Base-by-base conservation (phyloP, 2,888 invertebrate genomes). In the Nasonia oneida region DNA sequence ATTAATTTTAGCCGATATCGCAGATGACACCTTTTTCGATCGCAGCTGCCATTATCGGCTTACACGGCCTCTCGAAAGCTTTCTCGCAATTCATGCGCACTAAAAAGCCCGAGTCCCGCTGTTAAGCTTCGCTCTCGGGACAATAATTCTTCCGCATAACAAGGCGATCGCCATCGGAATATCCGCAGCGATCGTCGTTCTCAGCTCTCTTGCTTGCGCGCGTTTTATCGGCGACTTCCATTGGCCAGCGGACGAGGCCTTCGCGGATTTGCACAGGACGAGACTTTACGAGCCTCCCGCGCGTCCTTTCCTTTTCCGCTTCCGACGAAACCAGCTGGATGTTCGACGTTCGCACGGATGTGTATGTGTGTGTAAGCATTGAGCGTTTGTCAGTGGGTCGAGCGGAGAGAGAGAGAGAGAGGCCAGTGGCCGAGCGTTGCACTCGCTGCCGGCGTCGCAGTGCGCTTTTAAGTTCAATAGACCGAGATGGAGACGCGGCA, bases 351-450 rank as follows among this genome's bases (percentile, higher is more conserved):
- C 29, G 8, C 47, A 37, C 18, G 42, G n/a, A 10, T 53, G 12
- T 23, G 4, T 29, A 42, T 23, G 39, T 39, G 3, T 2, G 12
- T 10, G 23, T 23, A 12, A 5, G 64, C 88, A 88, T 37, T 87
- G 87, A 87, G 88, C 89, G 84, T 89, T 89, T 88, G 88, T 89
- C 89, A 88, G 86, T 88, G 85, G 88, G 86, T 86, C 88, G 88
- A 83, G 89, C 89, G 42, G 23, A 23, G 23, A 23, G 23, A 23
- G 50, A 50, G 37, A n/a, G n/a, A 23, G 39, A 37, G 37, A 37
- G 39, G 77, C 57, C 74, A 89, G 89, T 89, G 89, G 88, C 87
- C 87, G 90, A 90, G 88, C 90, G 89, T 90, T 90, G 90, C 90
- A 90, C 90, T 88, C 89, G 86, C 50, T 39, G 53, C 50, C 53